Conservation (phyloP, 2,888 invertebrate genomes). For the Lagria hirta region DNA sequence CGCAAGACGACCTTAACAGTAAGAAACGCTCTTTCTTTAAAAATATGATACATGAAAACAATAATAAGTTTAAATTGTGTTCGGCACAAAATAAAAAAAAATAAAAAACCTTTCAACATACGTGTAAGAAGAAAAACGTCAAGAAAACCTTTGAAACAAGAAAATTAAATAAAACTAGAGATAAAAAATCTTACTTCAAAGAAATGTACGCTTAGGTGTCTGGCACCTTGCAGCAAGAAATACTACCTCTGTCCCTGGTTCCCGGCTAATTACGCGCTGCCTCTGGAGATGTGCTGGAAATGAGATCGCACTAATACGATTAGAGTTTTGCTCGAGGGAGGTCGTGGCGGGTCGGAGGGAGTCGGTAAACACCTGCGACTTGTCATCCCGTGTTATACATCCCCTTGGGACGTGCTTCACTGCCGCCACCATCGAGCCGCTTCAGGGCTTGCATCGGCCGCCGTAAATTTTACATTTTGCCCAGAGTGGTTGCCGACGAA, state of each 20-base stretch:
- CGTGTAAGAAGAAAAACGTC: too few species aligned
- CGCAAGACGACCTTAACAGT: too few species aligned
- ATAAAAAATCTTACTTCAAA: too few species aligned
- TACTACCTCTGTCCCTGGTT: slow-evolving; percentile 27
- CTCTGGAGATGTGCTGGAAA: slow-evolving; percentile 44
- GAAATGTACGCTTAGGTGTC: too few species aligned
- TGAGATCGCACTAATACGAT: slow-evolving; percentile 50
- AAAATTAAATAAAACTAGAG: too few species aligned
- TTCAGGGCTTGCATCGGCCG: slow-evolving; percentile 18
- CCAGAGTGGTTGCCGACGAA: slow-evolving; percentile 19
- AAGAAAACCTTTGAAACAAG: too few species aligned
- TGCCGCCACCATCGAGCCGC: slow-evolving; percentile 30
- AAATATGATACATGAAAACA: too few species aligned
- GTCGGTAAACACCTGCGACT: slow-evolving; percentile 50
- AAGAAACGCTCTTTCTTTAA: too few species aligned
- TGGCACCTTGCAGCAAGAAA: slow-evolving; percentile 9
- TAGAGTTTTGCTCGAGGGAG: slow-evolving; percentile 36
- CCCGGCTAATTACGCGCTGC: slow-evolving; percentile 40
- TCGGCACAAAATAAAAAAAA: too few species aligned
- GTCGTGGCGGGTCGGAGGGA: slow-evolving; percentile 31
- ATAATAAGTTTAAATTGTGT: too few species aligned
- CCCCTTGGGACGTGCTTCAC: slow-evolving; percentile 44
- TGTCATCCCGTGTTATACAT: slow-evolving; percentile 49
- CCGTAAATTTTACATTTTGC: slow-evolving; percentile 48
- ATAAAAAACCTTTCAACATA: too few species aligned